Evolutionary conservation across 1,140 invertebrate genomes (phyloP), one percentile per base, ranked within the genome.

Genomic region (Diprion similis): DNA sequence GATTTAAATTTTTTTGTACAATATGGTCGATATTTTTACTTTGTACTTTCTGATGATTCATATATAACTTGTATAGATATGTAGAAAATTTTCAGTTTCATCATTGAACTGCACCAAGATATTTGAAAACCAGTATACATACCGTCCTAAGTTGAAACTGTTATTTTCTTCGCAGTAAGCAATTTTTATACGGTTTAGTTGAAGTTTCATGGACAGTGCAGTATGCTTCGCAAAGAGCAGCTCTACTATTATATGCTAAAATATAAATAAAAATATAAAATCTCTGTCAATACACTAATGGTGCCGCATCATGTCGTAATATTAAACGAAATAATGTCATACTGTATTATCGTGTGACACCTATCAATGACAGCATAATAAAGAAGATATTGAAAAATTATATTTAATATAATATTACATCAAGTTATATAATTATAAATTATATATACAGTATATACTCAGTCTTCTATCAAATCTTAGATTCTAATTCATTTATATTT

Each of bases 321-420:
- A 59, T 59, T 59, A 59, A 59, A 59, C n/a, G n/a, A 59, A 59
- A 59, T 59, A 59, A 59, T 59, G 51, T 59, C 51, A 71, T 70
- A 72, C 45, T 81, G 75, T 82, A 81, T 70, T 82, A 83, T 78
- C 80, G 76, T 83, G 81, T 83, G 80, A 80, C 80, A 81, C 73
- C 75, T 81, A 81, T 80, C 77, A 77, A 81, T 79, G 75, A 81
- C 76, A 76, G 79, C 77, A 81, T 83, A 82, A 82, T 80, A 82
- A 83, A 83, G 80, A 82, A 82, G 82, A 76, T 68, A 68, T 68
- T 68, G 37, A 80, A 37, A 37, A 37, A 37, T 37, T 37, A 37
- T 37, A 37, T 37, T 3, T 37, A 37, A 37, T 37, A 37, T 37
- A n/a, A n/a, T n/a, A n/a, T 37, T 37, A 37, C 24, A 37, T 37